Conservation (phyloP, 2,797 vertebrate species). For the Notamacropus eugenii region DNA sequence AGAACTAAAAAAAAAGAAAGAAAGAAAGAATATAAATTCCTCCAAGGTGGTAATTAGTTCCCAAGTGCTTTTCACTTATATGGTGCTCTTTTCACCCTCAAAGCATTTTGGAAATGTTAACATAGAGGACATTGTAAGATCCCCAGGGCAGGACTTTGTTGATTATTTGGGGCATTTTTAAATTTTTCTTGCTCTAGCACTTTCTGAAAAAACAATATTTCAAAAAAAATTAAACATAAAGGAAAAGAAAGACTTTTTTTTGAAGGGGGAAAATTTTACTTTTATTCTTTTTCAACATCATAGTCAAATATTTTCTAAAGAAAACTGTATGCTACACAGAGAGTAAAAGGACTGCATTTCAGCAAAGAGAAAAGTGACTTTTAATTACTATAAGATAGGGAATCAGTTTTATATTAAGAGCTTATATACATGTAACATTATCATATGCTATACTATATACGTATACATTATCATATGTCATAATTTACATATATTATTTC, state of each 20-base stretch:
- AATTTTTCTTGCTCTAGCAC: not conserved
- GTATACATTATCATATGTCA: too few relatives aligned
- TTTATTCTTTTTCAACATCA: not conserved
- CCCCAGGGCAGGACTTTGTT: not conserved
- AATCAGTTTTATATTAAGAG: not conserved
- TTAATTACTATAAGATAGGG: not conserved
- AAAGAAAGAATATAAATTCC: slow-evolving; percentile 11
- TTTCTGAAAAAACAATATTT: not conserved
- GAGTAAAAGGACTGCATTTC: not conserved
- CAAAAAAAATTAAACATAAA: not conserved
- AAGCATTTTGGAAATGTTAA: not conserved
- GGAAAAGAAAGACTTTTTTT: not conserved
- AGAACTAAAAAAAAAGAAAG: not conserved
- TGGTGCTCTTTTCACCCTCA: not conserved
- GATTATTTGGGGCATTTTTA: not conserved
- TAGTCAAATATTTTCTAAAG: not conserved
- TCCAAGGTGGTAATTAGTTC: not conserved
- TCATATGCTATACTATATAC: too few relatives aligned
- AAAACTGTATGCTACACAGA: not conserved
- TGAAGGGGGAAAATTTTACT: not conserved
- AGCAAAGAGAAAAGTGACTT: not conserved
- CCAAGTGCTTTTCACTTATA: not conserved
- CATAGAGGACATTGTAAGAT: not conserved
- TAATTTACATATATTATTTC: not conserved
- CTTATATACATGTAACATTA: not conserved